These are phyloP conservation scores for Heliconius hermathena DNA, from an alignment of 1,140 invertebrate species.

Conservation along the genomic window DNA sequence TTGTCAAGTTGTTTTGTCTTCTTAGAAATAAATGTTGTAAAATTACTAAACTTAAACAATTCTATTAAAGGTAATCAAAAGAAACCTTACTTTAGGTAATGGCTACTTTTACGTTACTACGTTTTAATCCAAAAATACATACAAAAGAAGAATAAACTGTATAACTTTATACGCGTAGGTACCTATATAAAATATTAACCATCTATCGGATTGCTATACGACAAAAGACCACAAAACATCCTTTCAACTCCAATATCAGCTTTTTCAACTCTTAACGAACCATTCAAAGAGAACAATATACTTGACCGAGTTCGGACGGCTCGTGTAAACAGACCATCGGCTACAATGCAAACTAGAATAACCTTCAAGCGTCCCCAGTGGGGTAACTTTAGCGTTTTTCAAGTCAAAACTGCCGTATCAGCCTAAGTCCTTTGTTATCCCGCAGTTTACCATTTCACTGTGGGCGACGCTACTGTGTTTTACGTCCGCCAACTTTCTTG, in stretches of 20 bases:
- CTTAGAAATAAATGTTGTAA: too few relatives aligned
- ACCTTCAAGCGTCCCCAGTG: constrained; percentile 42
- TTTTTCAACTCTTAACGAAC: constrained; percentile 18
- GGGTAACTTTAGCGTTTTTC: constrained; percentile 53
- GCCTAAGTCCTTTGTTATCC: constrained; percentile 51
- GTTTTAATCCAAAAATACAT: not conserved
- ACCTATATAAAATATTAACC: constrained; percentile 4
- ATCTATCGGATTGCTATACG: not conserved
- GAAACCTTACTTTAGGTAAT: too few relatives aligned
- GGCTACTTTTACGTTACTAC: too few relatives aligned
- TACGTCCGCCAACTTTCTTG: constrained; percentile 36
- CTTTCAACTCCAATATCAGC: not conserved
- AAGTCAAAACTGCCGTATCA: constrained; percentile 50
- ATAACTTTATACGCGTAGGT: not conserved
- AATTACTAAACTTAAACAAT: too few relatives aligned
- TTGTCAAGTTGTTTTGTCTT: too few relatives aligned
- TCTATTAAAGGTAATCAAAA: too few relatives aligned
- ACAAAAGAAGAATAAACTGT: not conserved
- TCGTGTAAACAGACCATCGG: constrained; percentile 15
- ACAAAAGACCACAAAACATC: constrained; percentile 16
- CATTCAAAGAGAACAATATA: constrained; percentile 21
- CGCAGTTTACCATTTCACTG: constrained; percentile 54
- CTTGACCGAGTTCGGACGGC: constrained; percentile 22
- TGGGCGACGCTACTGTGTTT: constrained; percentile 26
- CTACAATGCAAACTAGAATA: constrained; percentile 29